Base-by-base conservation (phyloP, 2,113 vertebrate genomes). In the Nycticryphes semicollaris region DNA sequence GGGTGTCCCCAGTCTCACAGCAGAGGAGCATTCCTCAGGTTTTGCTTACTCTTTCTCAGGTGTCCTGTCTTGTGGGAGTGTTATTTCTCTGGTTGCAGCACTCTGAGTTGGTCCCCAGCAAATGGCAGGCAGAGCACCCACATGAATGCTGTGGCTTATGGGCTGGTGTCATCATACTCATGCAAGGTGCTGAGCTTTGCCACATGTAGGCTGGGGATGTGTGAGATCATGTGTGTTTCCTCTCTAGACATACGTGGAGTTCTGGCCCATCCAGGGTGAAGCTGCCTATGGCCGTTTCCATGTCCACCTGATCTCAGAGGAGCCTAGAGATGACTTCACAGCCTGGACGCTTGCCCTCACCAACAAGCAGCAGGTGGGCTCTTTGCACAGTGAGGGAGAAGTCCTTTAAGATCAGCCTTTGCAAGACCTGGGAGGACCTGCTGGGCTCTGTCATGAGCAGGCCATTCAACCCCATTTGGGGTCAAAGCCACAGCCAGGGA, bases 301-400 rank as follows among this genome's bases (percentile, higher is more conserved):
- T 1, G 73, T 97, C 51, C 56, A 41, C 23, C 10, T 85, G 18
- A 75, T 94, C 60, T 94, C 89, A 14, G 90, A 95, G 74, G 89
- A 94, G 24, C 67, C 43, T 0, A 94, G 84, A 64, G n/a, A 7
- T 64, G 95, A 74, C 48, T 96, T 96, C 89, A 94, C 87, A 41
- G 39, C 67, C 24, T 79, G 91, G 89, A 94, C 68, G 3, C 76
- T 98, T 25, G 41, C 45, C 19, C 54, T 98, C 54, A 92, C 67
- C 67, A 96, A 96, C 56, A 91, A 10, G 48, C 94, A 96, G 50
- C 95, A 97, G 97, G 97, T 98, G 74, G 7, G 91, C 3, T 35
- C 10, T 93, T 56, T 39, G 53, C 39, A 54, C 20, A 59, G 35
- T 56, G 41, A 14, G 8, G 14, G 30, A 6, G 15, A 82, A 67